Evolutionary conservation across 2,888 invertebrate species (phyloP).

Genomic region (Aquatica leii): DNA sequence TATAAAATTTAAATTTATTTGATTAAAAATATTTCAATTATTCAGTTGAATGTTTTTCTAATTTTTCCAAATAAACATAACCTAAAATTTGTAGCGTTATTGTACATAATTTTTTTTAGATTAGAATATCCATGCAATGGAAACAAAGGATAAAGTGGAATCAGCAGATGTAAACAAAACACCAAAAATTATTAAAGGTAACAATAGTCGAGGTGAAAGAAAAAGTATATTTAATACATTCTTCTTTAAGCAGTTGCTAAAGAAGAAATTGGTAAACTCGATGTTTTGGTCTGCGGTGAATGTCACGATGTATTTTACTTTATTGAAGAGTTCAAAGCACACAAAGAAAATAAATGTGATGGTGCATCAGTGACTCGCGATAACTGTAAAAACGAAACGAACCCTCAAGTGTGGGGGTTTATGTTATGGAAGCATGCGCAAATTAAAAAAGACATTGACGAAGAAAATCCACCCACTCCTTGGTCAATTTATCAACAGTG

Average conservation of each 20-base stretch:
- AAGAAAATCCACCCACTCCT: constrained; percentile 63
- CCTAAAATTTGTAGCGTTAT: constrained; percentile 11
- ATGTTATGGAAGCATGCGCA: constrained; percentile 79
- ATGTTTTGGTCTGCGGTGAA: constrained; percentile 84
- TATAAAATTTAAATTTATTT: constrained; percentile 35
- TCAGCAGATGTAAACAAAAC: constrained; percentile 45
- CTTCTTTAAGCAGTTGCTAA: constrained; percentile 69
- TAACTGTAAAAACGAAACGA: constrained; percentile 73
- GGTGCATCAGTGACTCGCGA: constrained; percentile 71
- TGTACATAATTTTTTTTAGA: not conserved
- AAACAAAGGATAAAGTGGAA: constrained; percentile 34
- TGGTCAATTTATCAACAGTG: constrained; percentile 86
- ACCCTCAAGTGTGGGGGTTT: constrained; percentile 87
- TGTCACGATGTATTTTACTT: constrained; percentile 84
- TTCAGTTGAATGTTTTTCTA: not conserved
- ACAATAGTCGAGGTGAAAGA: constrained; percentile 23
- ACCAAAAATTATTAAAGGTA: constrained; percentile 48
- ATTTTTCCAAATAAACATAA: constrained; percentile 5
- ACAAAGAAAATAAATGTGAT: constrained; percentile 69
- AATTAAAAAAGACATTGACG: constrained; percentile 61
- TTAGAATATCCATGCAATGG: constrained; percentile 22
- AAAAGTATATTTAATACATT: not conserved
- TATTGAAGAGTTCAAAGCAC: constrained; percentile 79
- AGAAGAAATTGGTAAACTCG: constrained; percentile 77
- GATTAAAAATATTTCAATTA: not conserved